Evolutionary conservation across 1,140 invertebrate species (phyloP).

Genomic region (Phocides pigmalion): DNA sequence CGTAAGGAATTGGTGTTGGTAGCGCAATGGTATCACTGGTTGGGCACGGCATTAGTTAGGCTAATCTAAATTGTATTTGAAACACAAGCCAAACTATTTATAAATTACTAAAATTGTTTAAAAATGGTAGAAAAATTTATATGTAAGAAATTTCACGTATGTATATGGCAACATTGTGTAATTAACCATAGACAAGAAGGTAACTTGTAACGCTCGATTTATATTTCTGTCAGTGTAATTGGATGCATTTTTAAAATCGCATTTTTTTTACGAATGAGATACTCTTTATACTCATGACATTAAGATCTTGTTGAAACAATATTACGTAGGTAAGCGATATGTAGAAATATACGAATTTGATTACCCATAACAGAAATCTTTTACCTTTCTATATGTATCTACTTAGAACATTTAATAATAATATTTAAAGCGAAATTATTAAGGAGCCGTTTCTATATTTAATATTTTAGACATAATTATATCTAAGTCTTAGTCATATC

Average conservation of each 20-base stretch:
- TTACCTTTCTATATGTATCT: constrained; percentile 3
- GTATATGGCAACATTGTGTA: constrained; percentile 20
- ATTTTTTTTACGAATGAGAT: constrained; percentile 47
- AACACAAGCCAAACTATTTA: constrained; percentile 1
- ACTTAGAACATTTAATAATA: constrained; percentile 8
- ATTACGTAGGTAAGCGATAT: constrained; percentile 21
- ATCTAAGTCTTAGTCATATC: not conserved
- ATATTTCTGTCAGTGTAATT: not conserved
- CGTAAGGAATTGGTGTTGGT: constrained; percentile 44
- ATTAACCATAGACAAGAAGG: constrained; percentile 11
- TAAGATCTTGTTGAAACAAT: constrained; percentile 7
- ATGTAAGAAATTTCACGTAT: constrained; percentile 19
- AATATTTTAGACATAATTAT: constrained; percentile 3
- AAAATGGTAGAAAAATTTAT: constrained; percentile 7
- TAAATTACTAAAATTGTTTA: not conserved
- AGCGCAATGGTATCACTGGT: constrained; percentile 27
- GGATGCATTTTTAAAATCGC: not conserved
- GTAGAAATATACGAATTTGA: constrained; percentile 23
- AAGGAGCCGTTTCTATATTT: not conserved
- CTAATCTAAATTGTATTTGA: constrained; percentile 9
- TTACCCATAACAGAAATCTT: constrained; percentile 21
- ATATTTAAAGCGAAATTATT: not conserved
- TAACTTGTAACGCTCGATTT: not conserved
- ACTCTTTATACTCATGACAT: constrained; percentile 41
- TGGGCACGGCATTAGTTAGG: constrained; percentile 19